Percentiles rank a stretch among this genome's conserved stretches.
These are phyloP conservation scores for Drosophila neutralis DNA, from an alignment of 2,888 invertebrate species.

Conservation along the genomic window DNA sequence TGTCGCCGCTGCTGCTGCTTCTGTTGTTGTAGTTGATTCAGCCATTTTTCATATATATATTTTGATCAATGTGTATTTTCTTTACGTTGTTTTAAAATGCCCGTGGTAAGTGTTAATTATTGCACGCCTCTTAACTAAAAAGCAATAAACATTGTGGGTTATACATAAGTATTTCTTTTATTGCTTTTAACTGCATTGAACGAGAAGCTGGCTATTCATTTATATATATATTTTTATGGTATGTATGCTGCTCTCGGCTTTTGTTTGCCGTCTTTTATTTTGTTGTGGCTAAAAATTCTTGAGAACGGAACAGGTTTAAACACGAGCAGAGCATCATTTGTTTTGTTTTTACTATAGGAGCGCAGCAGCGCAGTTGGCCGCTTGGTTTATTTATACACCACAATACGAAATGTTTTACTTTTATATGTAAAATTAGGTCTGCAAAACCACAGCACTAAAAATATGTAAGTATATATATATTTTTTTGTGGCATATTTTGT, in stretches of 20 bases:
- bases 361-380: neutral
- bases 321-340: slow-evolving; percentile 2
- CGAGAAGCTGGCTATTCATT: slow-evolving; percentile 50
- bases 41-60: slow-evolving; percentile 59
- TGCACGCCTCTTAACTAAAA: slow-evolving; percentile 60
- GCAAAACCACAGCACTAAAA: slow-evolving; percentile 8
- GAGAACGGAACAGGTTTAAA: slow-evolving; percentile 40
- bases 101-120: slow-evolving; percentile 60
- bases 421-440: slow-evolving; percentile 18
- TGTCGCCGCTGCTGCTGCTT: slow-evolving; percentile 35
- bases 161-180: slow-evolving; percentile 11
- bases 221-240: slow-evolving; percentile 19
- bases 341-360: neutral
- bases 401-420: neutral
- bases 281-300: slow-evolving; percentile 6
- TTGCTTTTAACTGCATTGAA: slow-evolving; percentile 56
- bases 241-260: neutral
- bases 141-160: slow-evolving; percentile 45
- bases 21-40: slow-evolving; percentile 63
- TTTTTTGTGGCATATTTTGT: slow-evolving; percentile 3
- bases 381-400: slow-evolving; percentile 7
- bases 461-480: slow-evolving; percentile 3
- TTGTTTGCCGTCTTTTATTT: neutral
- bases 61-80: slow-evolving; percentile 36
- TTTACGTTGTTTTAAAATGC: slow-evolving; percentile 37